Evolutionary conservation across 1,140 invertebrate species (phyloP).

Genomic region (Palaemon carinicauda): DNA sequence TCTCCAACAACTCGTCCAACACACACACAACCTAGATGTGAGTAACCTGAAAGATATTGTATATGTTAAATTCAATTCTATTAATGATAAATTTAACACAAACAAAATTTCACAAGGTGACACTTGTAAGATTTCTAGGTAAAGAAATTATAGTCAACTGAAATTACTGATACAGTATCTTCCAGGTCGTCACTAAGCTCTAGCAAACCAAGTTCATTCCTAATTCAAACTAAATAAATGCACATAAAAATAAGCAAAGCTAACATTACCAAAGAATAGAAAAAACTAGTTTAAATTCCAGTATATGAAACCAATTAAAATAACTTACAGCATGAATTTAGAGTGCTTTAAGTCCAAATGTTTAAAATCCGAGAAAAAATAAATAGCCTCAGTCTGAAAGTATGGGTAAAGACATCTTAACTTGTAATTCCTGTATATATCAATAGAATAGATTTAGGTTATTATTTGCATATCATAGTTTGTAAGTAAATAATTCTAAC

Average conservation of each 20-base stretch:
- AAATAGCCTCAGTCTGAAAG: too few relatives aligned
- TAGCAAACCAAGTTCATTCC: too few relatives aligned
- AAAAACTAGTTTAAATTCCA: too few relatives aligned
- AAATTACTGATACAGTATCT: not conserved
- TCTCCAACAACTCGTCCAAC: conserved; percentile 73
- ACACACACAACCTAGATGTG: conserved; percentile 20
- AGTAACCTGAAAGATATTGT: conserved; percentile 64
- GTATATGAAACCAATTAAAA: too few relatives aligned
- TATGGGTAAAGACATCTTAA: too few relatives aligned
- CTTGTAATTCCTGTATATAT: too few relatives aligned
- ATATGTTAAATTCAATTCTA: conserved; percentile 29
- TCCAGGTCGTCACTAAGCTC: not conserved
- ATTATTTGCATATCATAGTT: too few relatives aligned
- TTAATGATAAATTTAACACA: not conserved
- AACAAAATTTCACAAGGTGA: not conserved
- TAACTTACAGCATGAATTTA: too few relatives aligned
- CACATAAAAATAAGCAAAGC: not conserved
- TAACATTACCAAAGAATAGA: not conserved
- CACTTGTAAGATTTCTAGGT: not conserved
- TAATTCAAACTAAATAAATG: not conserved
- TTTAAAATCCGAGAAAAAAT: too few relatives aligned
- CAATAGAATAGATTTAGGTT: too few relatives aligned
- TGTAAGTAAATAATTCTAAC: too few relatives aligned
- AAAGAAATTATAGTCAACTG: not conserved
- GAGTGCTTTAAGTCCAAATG: too few relatives aligned